Base-by-base conservation (phyloP, 2,888 invertebrate species). In the Ctenicera cuprea region DNA sequence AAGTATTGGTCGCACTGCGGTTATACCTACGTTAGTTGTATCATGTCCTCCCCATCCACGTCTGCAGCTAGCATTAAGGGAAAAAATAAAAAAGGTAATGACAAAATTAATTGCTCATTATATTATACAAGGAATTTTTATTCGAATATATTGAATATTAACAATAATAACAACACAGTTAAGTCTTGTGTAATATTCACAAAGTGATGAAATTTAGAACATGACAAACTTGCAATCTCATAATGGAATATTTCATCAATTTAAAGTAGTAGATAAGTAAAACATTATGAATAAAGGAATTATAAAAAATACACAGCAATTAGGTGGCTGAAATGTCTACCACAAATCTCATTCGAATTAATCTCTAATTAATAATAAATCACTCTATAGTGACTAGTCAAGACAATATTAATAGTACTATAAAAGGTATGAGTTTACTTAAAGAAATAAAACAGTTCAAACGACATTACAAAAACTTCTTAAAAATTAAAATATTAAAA, bases 81-180 rank as follows among this genome's bases (percentile, higher is more conserved):
- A n/a, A n/a, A n/a, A n/a, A n/a, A n/a, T n/a, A n/a, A n/a, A n/a
- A n/a, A n/a, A n/a, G n/a, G n/a, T n/a, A n/a, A n/a, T n/a, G n/a
- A n/a, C n/a, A n/a, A n/a, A n/a, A n/a, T n/a, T n/a, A n/a, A n/a
- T n/a, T n/a, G n/a, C n/a, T n/a, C n/a, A n/a, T n/a, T n/a, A 26
- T 33, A 48, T 62, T 69, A 63, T 64, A 63, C 70, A 73, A 73
- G 68, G 64, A 73, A 73, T 69, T 43, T 69, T 73, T 73, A 73
- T 73, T 73, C 52, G 73, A 73, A 73, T 72, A 73, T 71, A 61
- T 59, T 64, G 68, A 63, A 73, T 73, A 63, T 59, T 72, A 72
- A 67, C 69, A 73, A 69, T 69, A 54, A 69, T 73, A 73, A 69
- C 73, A 73, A 73, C 68, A 73, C 68, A 64, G 52, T 62, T 63